phyloP scores from a whole-genome alignment of 2,888 invertebrate genomes.

The Pyrochroa serraticornis region DNA sequence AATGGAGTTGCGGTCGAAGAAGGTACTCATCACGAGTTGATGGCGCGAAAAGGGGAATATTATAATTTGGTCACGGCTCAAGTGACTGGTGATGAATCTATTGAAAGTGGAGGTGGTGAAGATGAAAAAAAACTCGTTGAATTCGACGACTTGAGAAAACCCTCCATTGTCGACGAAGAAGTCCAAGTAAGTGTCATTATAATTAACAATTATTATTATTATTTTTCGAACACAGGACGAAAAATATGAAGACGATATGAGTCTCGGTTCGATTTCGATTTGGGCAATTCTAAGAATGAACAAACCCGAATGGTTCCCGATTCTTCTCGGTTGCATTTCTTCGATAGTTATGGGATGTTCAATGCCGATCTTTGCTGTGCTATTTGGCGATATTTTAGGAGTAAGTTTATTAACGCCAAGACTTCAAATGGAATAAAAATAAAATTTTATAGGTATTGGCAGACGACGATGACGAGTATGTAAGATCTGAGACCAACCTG shows the following conservation, averaged over 20 bases:
- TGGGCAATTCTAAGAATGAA: constrained; percentile 59
- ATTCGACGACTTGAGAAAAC: constrained; percentile 9
- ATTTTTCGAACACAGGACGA: constrained; percentile 15
- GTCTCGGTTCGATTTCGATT: constrained; percentile 36
- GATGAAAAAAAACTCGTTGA: neutral
- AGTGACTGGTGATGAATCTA: constrained; percentile 39
- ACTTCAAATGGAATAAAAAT: neutral
- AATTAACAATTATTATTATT: neutral
- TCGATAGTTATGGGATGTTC: constrained; percentile 72
- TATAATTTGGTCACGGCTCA: constrained; percentile 74
- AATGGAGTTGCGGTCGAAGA: constrained; percentile 71
- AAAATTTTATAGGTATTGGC: constrained; percentile 10
- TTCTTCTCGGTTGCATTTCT: constrained; percentile 66
- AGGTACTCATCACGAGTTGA: constrained; percentile 73
- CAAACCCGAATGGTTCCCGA: constrained; percentile 70
- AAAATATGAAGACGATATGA: constrained; percentile 28
- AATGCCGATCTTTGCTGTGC: constrained; percentile 74
- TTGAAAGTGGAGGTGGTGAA: constrained; percentile 7
- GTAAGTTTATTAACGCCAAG: constrained; percentile 55
- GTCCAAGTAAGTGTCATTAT: neutral
- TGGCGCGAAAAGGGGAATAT: constrained; percentile 70
- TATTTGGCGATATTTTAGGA: constrained; percentile 75
- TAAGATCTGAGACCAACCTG: constrained; percentile 64
- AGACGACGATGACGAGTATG: constrained; percentile 54
- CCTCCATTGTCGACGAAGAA: constrained; percentile 12